Evolutionary conservation across 2,888 invertebrate genomes (phyloP).

Genomic region (Herminia tarsipennalis): DNA sequence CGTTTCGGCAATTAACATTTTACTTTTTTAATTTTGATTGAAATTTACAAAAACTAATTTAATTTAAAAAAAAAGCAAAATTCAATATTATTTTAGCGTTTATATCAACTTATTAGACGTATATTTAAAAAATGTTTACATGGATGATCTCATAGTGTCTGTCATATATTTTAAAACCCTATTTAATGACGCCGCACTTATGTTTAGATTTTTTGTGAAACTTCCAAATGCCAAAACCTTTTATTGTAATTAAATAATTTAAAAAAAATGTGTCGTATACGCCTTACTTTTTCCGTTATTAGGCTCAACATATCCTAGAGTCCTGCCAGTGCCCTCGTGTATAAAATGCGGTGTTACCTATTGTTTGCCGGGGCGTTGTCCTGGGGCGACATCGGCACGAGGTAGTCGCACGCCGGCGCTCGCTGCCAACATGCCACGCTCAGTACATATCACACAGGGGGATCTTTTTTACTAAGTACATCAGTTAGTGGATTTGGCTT

Average conservation of each 20-base stretch:
- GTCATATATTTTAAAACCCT: neutral
- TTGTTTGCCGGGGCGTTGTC: conserved; percentile 62
- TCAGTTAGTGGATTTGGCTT: neutral
- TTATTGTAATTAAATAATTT: no score
- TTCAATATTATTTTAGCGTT: no score
- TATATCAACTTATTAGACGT: no score
- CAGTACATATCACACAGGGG: conserved; percentile 69
- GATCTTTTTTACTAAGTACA: conserved; percentile 11
- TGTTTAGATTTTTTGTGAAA: no score
- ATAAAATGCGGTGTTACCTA: conserved; percentile 68
- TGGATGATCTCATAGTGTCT: neutral
- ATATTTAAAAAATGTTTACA: neutral
- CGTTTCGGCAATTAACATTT: no score
- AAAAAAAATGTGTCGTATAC: no score
- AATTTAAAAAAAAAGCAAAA: no score
- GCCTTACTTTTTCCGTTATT: no score
- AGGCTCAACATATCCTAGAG: neutral
- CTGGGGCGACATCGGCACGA: conserved; percentile 80
- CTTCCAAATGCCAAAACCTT: no score
- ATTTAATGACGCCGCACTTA: neutral
- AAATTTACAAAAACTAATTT: no score
- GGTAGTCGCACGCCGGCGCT: conserved; percentile 79
- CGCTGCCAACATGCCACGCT: conserved; percentile 81
- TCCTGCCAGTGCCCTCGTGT: conserved; percentile 50
- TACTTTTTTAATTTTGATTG: no score